Percentiles rank a stretch among this genome's conserved stretches.
Conservation (phyloP, 2,797 vertebrate species). For the Melanotaenia pygmaea region DNA sequence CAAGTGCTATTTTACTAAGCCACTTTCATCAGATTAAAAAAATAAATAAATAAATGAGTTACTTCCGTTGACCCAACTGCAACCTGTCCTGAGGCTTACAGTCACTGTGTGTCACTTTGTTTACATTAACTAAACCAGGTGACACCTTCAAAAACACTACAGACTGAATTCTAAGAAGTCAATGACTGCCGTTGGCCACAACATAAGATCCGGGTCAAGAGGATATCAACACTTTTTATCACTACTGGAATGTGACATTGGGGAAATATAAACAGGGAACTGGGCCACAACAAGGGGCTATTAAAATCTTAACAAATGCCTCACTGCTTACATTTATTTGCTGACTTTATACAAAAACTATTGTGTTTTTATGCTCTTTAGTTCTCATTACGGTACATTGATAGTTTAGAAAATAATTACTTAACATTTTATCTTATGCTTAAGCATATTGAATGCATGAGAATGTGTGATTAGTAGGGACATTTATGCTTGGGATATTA, state of each 20-base stretch:
- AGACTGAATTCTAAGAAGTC: constrained; percentile 23
- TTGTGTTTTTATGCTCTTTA: no score
- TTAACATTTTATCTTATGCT: not conserved
- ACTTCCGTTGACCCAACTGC: not conserved
- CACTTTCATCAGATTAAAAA: not conserved
- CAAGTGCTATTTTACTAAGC: not conserved
- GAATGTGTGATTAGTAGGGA: no score
- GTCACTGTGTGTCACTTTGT: not conserved
- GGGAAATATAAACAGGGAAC: constrained; percentile 12
- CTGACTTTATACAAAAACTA: no score
- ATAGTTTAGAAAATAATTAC: not conserved
- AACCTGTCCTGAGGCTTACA: not conserved
- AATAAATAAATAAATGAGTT: not conserved
- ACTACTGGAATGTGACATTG: constrained; percentile 45
- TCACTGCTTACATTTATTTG: no score
- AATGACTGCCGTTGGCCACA: constrained; percentile 44
- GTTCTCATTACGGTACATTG: no score
- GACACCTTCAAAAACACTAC: constrained; percentile 27
- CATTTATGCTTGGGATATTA: not conserved
- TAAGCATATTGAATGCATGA: not conserved
- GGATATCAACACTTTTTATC: constrained; percentile 40
- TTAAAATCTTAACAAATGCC: not conserved
- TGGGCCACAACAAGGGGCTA: not conserved
- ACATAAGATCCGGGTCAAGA: constrained; percentile 53
- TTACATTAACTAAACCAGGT: constrained; percentile 37